Percentiles rank a stretch among this genome's conserved stretches.
Evolutionary conservation across 2,888 invertebrate species (phyloP).

Genomic region (Cantharis flavilabris): DNA sequence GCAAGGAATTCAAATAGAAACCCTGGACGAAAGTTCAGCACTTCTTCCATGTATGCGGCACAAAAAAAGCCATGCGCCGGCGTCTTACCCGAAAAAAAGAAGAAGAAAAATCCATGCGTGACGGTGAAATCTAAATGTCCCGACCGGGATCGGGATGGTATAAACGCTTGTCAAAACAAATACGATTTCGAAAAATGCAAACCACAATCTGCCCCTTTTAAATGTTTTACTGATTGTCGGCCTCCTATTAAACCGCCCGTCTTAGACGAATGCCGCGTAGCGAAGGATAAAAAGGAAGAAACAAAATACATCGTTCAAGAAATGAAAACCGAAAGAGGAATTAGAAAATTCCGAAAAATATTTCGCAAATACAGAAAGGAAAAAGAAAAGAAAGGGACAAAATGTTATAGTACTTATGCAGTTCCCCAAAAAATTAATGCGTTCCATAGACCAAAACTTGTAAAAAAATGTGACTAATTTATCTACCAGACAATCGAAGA

Average conservation of each 20-base stretch:
- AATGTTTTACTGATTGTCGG: slow-evolving; percentile 31
- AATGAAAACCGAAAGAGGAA: not conserved
- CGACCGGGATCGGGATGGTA: slow-evolving; percentile 6
- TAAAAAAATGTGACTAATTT: not conserved
- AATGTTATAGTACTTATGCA: not conserved
- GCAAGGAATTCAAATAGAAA: not conserved
- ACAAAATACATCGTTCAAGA: not conserved
- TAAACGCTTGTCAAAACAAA: not conserved
- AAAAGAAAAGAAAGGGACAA: not conserved
- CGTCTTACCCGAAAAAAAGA: not conserved
- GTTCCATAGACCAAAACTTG: not conserved
- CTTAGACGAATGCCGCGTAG: slow-evolving; percentile 20
- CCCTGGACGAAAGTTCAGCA: not conserved
- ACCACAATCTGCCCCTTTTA: slow-evolving; percentile 27
- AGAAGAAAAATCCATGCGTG: not conserved
- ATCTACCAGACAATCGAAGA: not conserved
- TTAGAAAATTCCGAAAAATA: not conserved
- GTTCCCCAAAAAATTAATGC: not conserved
- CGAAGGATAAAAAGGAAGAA: not conserved
- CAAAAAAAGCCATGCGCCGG: not conserved
- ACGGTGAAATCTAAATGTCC: slow-evolving; percentile 14
- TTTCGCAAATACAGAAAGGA: not conserved
- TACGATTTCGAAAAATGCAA: slow-evolving; percentile 14
- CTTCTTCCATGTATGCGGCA: not conserved
- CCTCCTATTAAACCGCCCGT: slow-evolving; percentile 26